Conservation (phyloP, 2,797 vertebrate species). For the Rhynchonycteris naso region DNA sequence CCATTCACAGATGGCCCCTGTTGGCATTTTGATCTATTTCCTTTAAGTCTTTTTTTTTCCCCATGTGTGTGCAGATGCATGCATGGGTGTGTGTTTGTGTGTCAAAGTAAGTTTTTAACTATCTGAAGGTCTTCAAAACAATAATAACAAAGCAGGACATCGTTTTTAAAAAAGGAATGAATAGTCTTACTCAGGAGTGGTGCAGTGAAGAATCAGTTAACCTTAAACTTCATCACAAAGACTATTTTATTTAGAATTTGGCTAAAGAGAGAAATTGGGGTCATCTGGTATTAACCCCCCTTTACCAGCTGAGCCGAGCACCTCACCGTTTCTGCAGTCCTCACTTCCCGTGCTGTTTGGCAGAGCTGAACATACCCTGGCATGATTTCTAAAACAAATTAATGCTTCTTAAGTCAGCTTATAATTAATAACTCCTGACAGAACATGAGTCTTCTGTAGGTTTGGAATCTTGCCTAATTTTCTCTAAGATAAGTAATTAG, state of each 20-base stretch:
- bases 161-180: neutral
- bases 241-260: conserved; percentile 56
- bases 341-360: conserved; percentile 30
- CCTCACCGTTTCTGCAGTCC: conserved; percentile 38
- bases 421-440: conserved; percentile 75
- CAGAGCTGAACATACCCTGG: conserved; percentile 46
- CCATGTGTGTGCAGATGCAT: neutral
- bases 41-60: neutral
- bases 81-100: neutral
- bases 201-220: conserved; percentile 44
- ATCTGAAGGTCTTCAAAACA: conserved; percentile 15
- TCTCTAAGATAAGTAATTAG: conserved; percentile 73
- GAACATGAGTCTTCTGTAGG: conserved; percentile 65
- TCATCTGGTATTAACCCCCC: conserved; percentile 69
- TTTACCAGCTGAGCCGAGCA: conserved; percentile 38
- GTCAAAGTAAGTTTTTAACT: neutral
- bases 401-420: conserved; percentile 72
- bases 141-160: conserved; percentile 19
- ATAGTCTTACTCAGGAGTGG: conserved; percentile 22
- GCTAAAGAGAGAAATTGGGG: conserved; percentile 56
- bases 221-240: conserved; percentile 66
- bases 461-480: conserved; percentile 76
- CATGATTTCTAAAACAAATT: conserved; percentile 70
- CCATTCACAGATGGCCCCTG: neutral
- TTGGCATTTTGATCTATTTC: conserved; percentile 39